Evolutionary conservation across 2,888 invertebrate species (phyloP).

Genomic region (Syrphus vitripennis): DNA sequence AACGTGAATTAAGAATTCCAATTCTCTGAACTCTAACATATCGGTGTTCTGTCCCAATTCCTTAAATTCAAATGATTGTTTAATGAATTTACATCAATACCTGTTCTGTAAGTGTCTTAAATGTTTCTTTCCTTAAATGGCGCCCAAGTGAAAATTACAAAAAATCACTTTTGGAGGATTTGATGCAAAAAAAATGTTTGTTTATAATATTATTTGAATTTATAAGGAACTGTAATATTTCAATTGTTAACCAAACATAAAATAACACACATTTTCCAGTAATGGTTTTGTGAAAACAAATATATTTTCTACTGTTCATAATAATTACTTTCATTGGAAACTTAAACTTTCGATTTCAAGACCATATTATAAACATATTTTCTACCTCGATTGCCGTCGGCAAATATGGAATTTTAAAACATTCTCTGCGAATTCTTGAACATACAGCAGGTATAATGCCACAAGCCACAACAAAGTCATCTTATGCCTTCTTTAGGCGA

Average conservation of each 20-base stretch:
- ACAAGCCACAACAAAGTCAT: constrained; percentile 6
- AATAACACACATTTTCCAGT: not conserved
- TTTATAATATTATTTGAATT: too few relatives aligned
- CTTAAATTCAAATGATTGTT: too few relatives aligned
- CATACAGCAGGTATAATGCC: too few relatives aligned
- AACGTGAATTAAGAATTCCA: not conserved
- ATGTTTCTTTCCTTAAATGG: not conserved
- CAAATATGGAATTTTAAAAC: constrained; percentile 28
- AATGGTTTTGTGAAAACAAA: not conserved
- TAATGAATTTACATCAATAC: not conserved
- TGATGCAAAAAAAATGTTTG: not conserved
- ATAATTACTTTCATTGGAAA: not conserved
- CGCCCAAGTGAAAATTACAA: not conserved
- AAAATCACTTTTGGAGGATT: not conserved
- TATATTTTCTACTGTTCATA: not conserved
- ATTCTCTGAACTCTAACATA: too few relatives aligned
- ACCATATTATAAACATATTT: not conserved
- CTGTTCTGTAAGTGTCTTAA: too few relatives aligned
- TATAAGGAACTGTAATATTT: too few relatives aligned
- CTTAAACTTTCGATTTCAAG: constrained; percentile 13
- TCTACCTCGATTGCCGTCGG: not conserved
- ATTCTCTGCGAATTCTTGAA: constrained; percentile 40
- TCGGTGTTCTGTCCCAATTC: too few relatives aligned
- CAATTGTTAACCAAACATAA: too few relatives aligned
- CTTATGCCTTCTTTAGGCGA: constrained; percentile 30